Base-by-base conservation (phyloP, 2,888 invertebrate species). In the Linhomoeus sp. region DNA sequence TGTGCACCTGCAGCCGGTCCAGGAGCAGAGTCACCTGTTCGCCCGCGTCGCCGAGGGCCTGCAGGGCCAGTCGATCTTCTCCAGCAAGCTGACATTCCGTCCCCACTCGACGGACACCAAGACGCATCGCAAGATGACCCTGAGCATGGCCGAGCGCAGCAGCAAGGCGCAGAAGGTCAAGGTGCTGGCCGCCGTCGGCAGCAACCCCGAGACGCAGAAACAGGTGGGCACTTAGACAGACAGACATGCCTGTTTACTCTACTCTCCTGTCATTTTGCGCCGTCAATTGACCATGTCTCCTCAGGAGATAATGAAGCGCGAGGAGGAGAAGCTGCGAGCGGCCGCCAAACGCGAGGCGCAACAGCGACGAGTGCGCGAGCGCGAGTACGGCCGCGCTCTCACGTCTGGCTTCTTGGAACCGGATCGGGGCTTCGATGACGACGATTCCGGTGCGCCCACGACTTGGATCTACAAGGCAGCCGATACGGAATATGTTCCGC, bases 61-160 rank as follows among this genome's bases (percentile, higher is more conserved):
- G 1, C 40, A 92, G 62, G 94, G 92, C 0, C 94, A 94, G 67
- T 85, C 90, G 0, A 86, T 97, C 29, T 94, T 97, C 72, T 76
- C 85, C 38, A 90, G 88, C 0, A 94, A 94, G 67, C 72, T 97
- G 0, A 85, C 87, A 1, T 97, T 97, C 78, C 75, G 94, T 40
- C 97, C 97, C 0, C 90, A 92, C 66, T 94, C 94, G 0, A 97
- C 94, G 0, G 94, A 97, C 65, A 92, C 92, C 23, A 88, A 92
- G 70, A 97, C 97, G 0, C 94, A 97, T 67, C 77, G 90, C 55
- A 97, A 97, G 75, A 92, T 97, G 82, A 97, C 94, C 0, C 75
- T 94, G 69, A 92, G 90, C 0, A 72, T 94, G 55, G 94, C 94
- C 0, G 94, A 97, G 69, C 75, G 90, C 45, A 82, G 86, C 40